These are phyloP conservation scores for Coenonympha glycerion DNA, from an alignment of 2,888 invertebrate genomes.

Conservation along the genomic window DNA sequence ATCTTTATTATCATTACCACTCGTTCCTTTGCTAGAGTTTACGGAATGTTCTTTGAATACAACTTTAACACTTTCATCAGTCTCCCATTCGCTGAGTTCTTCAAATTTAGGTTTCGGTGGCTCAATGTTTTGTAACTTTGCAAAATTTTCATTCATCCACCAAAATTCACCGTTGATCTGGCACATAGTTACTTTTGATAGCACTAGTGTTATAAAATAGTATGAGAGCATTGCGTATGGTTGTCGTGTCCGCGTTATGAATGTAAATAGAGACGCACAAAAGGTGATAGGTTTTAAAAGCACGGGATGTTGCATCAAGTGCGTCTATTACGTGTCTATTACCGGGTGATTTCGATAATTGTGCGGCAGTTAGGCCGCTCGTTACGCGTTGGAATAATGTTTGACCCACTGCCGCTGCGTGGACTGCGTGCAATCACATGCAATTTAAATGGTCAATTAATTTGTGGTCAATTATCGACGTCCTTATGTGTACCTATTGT, in stretches of 20 bases:
- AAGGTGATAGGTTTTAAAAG: constrained; percentile 36
- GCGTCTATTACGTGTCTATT: constrained; percentile 51
- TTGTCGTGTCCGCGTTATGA: constrained; percentile 24
- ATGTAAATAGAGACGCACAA: constrained; percentile 32
- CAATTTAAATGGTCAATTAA: constrained; percentile 41
- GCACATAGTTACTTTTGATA: constrained; percentile 37
- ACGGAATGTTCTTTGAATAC: constrained; percentile 44
- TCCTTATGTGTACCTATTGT: too few relatives aligned
- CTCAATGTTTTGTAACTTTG: constrained; percentile 38
- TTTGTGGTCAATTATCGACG: constrained; percentile 37
- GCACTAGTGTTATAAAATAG: constrained; percentile 35
- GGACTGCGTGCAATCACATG: constrained; percentile 42
- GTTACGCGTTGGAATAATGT: constrained; percentile 52
- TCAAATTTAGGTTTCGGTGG: constrained; percentile 49
- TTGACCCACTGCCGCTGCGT: constrained; percentile 37
- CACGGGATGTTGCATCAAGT: constrained; percentile 56
- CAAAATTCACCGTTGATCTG: constrained; percentile 64
- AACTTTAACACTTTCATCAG: constrained; percentile 55
- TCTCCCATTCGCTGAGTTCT: constrained; percentile 50
- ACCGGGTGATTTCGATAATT: constrained; percentile 48
- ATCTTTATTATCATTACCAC: constrained; percentile 29
- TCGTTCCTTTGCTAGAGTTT: neutral
- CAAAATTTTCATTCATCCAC: constrained; percentile 58
- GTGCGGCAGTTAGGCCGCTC: constrained; percentile 37
- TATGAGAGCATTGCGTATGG: constrained; percentile 39